Evolutionary conservation across 2,888 invertebrate genomes (phyloP).

Genomic region (Chymomyza fuscimana): DNA sequence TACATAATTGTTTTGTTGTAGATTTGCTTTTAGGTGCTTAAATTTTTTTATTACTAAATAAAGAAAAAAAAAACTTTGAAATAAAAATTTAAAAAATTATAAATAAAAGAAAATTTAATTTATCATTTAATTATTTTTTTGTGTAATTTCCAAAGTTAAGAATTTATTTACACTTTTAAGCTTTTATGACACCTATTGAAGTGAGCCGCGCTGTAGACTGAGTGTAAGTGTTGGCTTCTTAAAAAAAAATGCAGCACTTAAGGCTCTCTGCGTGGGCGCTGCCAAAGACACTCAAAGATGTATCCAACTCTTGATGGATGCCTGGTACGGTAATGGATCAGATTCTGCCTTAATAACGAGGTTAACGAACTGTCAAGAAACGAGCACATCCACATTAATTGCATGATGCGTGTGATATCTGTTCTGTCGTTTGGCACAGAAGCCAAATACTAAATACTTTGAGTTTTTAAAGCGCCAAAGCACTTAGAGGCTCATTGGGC

Average conservation of each 20-base stretch:
- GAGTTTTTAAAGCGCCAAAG: constrained; percentile 24
- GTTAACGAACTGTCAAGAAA: not conserved
- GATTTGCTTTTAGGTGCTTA: no score
- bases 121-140: no score
- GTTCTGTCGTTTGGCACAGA: not conserved
- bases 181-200: no score
- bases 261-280: constrained; percentile 30
- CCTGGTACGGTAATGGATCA: constrained; percentile 5
- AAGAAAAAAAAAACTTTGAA: no score
- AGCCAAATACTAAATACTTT: not conserved
- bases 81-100: no score
- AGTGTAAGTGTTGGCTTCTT: no score
- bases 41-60: no score
- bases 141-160: no score
- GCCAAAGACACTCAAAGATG: constrained; percentile 33
- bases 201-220: no score
- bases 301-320: constrained; percentile 30
- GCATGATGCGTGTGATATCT: not conserved
- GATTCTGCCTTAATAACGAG: not conserved
- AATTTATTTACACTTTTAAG: no score
- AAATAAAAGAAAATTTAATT: no score
- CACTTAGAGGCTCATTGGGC: constrained; percentile 33
- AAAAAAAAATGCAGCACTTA: not conserved
- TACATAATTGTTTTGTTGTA: no score
- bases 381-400: not conserved